phyloP scores from a whole-genome alignment of 2,888 invertebrate genomes.

The Drosophila rellima region DNA sequence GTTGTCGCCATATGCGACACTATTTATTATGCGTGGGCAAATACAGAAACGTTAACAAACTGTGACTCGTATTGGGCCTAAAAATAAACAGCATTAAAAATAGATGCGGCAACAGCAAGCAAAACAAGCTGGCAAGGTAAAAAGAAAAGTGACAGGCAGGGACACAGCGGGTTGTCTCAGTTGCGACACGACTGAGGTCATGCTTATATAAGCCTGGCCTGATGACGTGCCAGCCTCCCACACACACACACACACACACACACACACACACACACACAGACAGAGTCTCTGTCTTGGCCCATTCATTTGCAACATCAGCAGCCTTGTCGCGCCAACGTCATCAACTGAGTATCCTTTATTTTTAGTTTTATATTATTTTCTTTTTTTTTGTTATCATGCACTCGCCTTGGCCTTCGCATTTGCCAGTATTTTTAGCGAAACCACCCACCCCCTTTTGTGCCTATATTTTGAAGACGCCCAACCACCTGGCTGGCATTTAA shows the following conservation, averaged over 20 bases:
- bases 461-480: conserved; percentile 46
- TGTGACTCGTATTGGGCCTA: conserved; percentile 27
- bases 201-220: conserved; percentile 65
- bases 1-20: conserved; percentile 16
- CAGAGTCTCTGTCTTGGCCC: background rate
- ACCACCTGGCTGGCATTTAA: conserved; percentile 63
- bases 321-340: conserved; percentile 59
- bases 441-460: conserved; percentile 1
- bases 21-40: conserved; percentile 23
- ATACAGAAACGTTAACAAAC: background rate
- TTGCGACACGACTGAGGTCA: conserved; percentile 62
- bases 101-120: conserved; percentile 30
- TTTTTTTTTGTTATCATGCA: conserved; percentile 43
- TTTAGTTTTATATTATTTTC: conserved; percentile 29
- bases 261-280: no score
- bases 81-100: conserved; percentile 57
- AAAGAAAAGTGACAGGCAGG: conserved; percentile 9
- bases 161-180: conserved; percentile 3
- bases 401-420: conserved; percentile 63
- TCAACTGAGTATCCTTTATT: conserved; percentile 49
- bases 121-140: conserved; percentile 35
- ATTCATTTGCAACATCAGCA: conserved; percentile 7
- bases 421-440: conserved; percentile 58
- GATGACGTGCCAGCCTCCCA: conserved; percentile 23
- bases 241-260: background rate